Conservation (phyloP, 30 jellyfish, hydroid and myxozoan genomes). For the Pelagia noctiluca region DNA sequence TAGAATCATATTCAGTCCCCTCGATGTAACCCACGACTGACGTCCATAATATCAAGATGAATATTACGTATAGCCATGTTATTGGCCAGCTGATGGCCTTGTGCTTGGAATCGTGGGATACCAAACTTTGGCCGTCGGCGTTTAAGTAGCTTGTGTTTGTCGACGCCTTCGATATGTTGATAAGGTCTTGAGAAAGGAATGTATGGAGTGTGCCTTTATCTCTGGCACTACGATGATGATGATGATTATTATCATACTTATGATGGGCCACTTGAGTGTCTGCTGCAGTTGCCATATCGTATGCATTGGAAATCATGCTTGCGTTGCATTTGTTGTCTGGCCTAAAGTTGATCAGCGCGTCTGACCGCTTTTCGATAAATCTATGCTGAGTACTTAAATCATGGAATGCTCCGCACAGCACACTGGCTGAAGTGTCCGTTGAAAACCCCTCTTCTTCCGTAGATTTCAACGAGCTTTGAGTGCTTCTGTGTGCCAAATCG, state of each 20-base stretch:
- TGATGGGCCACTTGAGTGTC: too few relatives aligned
- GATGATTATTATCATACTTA: not conserved
- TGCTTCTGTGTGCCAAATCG: slow-evolving; percentile 35
- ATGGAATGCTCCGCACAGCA: slow-evolving; percentile 21
- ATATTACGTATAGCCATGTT: slow-evolving; percentile 48
- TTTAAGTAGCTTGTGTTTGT: slow-evolving; percentile 60
- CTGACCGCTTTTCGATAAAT: slow-evolving; percentile 54
- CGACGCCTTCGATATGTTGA: slow-evolving; percentile 37
- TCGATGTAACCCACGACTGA: slow-evolving; percentile 51
- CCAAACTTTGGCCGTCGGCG: slow-evolving; percentile 50
- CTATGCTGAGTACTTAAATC: slow-evolving; percentile 33
- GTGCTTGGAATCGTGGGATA: not conserved
- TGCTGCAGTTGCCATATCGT: slow-evolving; percentile 57
- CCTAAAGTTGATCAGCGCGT: slow-evolving; percentile 57
- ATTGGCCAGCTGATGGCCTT: not conserved
- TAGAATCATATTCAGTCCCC: slow-evolving; percentile 42
- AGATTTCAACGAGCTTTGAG: slow-evolving; percentile 43
- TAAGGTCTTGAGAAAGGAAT: too few relatives aligned
- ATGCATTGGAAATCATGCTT: slow-evolving; percentile 26
- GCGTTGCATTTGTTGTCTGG: slow-evolving; percentile 41
- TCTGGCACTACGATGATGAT: too few relatives aligned
- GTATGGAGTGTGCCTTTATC: too few relatives aligned
- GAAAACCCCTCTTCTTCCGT: slow-evolving; percentile 29
- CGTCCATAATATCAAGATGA: slow-evolving; percentile 29
- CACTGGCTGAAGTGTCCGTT: slow-evolving; percentile 43